These are phyloP conservation scores for Cephonodes hylas DNA, from an alignment of 2,888 invertebrate genomes.

Conservation along the genomic window DNA sequence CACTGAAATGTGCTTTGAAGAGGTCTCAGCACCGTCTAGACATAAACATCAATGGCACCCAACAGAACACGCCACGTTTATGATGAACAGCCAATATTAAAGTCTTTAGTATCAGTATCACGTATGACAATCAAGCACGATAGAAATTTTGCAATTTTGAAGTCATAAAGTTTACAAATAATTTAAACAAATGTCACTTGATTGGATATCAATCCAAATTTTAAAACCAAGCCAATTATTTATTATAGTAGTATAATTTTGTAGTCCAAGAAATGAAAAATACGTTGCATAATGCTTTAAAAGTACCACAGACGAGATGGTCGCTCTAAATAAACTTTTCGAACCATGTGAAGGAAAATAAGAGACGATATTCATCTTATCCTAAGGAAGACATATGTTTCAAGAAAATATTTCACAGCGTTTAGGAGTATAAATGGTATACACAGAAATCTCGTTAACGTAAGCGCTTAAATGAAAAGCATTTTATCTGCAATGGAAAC, in stretches of 20 bases:
- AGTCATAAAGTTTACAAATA: not conserved
- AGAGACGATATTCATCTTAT: too few relatives aligned
- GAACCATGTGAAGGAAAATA: too few relatives aligned
- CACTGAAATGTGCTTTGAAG: conserved; percentile 36
- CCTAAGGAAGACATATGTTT: too few relatives aligned
- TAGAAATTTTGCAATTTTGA: not conserved
- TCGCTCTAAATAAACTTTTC: too few relatives aligned
- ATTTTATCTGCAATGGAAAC: not conserved
- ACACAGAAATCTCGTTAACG: not conserved
- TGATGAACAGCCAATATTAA: conserved; percentile 27
- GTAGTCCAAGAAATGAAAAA: too few relatives aligned
- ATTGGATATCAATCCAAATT: too few relatives aligned
- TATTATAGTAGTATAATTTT: too few relatives aligned
- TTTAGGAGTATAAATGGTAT: not conserved
- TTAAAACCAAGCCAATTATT: too few relatives aligned
- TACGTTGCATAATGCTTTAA: too few relatives aligned
- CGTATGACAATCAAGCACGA: not conserved
- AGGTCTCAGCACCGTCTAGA: conserved; percentile 39
- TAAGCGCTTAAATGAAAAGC: not conserved
- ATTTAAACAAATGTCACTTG: too few relatives aligned
- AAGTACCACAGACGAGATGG: too few relatives aligned
- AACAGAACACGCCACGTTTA: conserved; percentile 25
- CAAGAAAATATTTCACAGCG: not conserved
- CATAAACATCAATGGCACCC: conserved; percentile 31
- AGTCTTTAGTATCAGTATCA: not conserved